Percentiles rank a stretch among this genome's conserved stretches.
These are phyloP conservation scores for Drosophila yooni DNA, from an alignment of 2,888 invertebrate genomes.

Conservation along the genomic window DNA sequence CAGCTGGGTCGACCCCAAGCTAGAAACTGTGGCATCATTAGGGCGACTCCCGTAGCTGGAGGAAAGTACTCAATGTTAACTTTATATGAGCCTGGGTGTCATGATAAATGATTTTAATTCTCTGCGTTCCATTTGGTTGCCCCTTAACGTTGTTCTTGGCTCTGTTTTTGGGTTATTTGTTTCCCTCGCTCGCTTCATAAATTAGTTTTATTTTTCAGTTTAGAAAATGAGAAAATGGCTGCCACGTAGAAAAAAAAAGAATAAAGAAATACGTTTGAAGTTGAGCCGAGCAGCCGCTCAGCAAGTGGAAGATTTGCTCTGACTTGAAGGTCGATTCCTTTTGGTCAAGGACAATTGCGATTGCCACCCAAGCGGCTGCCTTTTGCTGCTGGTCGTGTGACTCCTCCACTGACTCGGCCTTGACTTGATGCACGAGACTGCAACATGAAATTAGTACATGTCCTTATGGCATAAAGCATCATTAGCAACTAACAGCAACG, in stretches of 20 bases:
- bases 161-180: constrained; percentile 13
- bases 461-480: constrained; percentile 5
- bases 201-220: constrained; percentile 67
- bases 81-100: constrained; percentile 61
- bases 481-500: constrained; percentile 10
- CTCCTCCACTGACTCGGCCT: constrained; percentile 50
- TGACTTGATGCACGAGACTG: constrained; percentile 9
- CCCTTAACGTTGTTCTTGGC: constrained; percentile 12
- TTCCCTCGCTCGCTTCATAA: constrained; percentile 52
- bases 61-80: constrained; percentile 41
- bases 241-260: neutral
- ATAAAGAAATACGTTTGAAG: constrained; percentile 55
- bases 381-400: constrained; percentile 72
- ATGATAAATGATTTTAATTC: constrained; percentile 77
- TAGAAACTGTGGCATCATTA: constrained; percentile 48
- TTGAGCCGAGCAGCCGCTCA: constrained; percentile 25
- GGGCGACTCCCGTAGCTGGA: constrained; percentile 6
- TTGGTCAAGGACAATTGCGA: constrained; percentile 51
- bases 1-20: constrained; percentile 54
- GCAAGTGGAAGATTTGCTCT: constrained; percentile 32
- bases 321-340: constrained; percentile 10
- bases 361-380: constrained; percentile 67
- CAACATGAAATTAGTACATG: constrained; percentile 11
- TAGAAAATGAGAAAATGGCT: constrained; percentile 56
- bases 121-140: constrained; percentile 61